Conservation (phyloP, 2,888 invertebrate genomes). For the Nysson spinosus region DNA sequence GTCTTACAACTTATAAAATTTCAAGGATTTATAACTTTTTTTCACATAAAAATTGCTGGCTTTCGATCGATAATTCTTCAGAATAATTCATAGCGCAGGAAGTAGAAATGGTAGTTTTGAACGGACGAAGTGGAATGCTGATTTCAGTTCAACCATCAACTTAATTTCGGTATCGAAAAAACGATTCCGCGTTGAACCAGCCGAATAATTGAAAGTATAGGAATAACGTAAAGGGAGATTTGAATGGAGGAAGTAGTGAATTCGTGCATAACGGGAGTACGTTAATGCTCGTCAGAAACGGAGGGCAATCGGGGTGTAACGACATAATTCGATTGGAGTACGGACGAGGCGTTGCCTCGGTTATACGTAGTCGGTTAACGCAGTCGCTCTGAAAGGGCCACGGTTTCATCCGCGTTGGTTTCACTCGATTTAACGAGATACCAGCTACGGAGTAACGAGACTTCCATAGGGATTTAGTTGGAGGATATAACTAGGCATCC, state of each 20-base stretch:
- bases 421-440: constrained; percentile 61
- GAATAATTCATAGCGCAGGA: too few species aligned
- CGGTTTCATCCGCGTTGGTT: constrained; percentile 28
- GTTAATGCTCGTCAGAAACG: constrained; percentile 28
- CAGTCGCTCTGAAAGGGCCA: constrained; percentile 19
- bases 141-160: too few species aligned
- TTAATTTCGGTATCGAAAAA: too few species aligned
- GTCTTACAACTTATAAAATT: too few species aligned
- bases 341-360: constrained; percentile 7
- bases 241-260: background rate
- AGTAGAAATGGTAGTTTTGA: too few species aligned
- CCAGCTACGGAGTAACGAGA: constrained; percentile 56
- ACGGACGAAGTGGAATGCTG: too few species aligned
- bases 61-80: too few species aligned
- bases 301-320: constrained; percentile 42
- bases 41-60: too few species aligned
- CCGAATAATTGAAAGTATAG: too few species aligned
- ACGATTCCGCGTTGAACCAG: too few species aligned
- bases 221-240: background rate
- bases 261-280: background rate
- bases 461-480: constrained; percentile 60
- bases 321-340: constrained; percentile 53
- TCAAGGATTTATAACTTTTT: too few species aligned
- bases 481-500: constrained; percentile 43
- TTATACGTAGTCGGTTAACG: constrained; percentile 21